These are phyloP conservation scores for Piscicola geometra DNA, from an alignment of 2,888 invertebrate species.

Conservation along the genomic window DNA sequence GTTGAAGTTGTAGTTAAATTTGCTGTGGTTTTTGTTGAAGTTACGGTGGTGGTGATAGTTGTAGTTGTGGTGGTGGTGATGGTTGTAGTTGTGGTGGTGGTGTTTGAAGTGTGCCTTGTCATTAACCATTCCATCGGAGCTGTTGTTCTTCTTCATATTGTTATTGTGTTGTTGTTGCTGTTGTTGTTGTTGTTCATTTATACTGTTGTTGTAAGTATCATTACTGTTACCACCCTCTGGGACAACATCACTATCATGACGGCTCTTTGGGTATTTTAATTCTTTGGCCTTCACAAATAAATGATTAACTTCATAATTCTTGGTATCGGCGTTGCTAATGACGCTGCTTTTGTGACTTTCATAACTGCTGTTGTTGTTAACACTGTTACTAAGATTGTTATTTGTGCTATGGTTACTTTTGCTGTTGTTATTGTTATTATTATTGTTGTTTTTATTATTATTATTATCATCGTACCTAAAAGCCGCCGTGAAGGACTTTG, in stretches of 20 bases:
- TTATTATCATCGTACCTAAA: neutral
- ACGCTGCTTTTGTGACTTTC: neutral
- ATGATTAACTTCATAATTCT: conserved; percentile 2
- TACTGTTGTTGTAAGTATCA: neutral
- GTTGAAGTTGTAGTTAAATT: neutral
- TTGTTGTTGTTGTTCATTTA: neutral
- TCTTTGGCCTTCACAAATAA: neutral
- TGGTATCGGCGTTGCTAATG: conserved; percentile 6
- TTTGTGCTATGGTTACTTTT: neutral
- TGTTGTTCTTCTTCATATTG: too few relatives aligned
- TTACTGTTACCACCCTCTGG: neutral
- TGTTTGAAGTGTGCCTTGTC: neutral
- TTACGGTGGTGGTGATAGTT: neutral
- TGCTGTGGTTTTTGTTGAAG: neutral
- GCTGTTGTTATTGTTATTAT: conserved; percentile 26
- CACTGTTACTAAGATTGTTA: neutral
- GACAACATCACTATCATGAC: neutral
- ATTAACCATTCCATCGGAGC: neutral
- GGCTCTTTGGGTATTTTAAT: neutral
- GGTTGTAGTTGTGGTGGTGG: neutral
- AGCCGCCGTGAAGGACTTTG: neutral
- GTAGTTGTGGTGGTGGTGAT: conserved; percentile 6
- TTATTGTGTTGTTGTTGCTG: neutral
- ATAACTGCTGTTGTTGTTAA: neutral
- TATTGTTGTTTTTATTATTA: conserved; percentile 6